Base-by-base conservation (phyloP, 1,140 invertebrate genomes). In the Temnothorax longispinosus region DNA sequence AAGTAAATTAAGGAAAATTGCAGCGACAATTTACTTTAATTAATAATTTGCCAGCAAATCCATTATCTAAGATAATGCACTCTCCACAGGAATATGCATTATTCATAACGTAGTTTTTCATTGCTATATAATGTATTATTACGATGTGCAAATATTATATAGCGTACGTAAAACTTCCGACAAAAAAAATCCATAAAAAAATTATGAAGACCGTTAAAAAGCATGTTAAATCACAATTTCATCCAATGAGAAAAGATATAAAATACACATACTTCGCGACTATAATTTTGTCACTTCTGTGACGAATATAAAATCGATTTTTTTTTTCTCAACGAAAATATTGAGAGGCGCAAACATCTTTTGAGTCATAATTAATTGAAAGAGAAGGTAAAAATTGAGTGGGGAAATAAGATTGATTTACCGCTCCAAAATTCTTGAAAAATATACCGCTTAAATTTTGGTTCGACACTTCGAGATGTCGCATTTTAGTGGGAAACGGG, bases 11-110 rank as follows among this genome's bases (percentile, higher is more conserved):
- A 84, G 21, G 27, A 75, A 50, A 74, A 50, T 75, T 50, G 4
- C 67, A 32, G 27, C 38, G 52, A 38, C n/a, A 58, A 82, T 58
- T 71, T 72, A 32, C 78, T 47, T 72, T 21, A 21, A 84, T 84
- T 84, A 74, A 75, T 74, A 60, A 74, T 74, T 74, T 44, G 27
- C 11, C 38, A 41, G n/a, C n/a, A 21, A 74, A 60, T 74, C 80
- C 32, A 84, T 60, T 74, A 84, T 60, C 27, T 35, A 21, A 74
- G 27, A 74, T 84, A 82, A 82, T 47, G 38, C 41, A 74, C 2
- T 72, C 78, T 81, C 38, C 21, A 32, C 15, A 47, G 21, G 35
- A 54, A 56, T 44, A 71, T 71, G 44, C 38, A 10, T 81, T 56
- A 81, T 71, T 72, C 38, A 71, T 81, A 44, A 56, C 50, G 15